Evolutionary conservation across 2,888 invertebrate species (phyloP), one percentile per base, ranked within the genome.

Genomic region (Drosophila bunnanda): DNA sequence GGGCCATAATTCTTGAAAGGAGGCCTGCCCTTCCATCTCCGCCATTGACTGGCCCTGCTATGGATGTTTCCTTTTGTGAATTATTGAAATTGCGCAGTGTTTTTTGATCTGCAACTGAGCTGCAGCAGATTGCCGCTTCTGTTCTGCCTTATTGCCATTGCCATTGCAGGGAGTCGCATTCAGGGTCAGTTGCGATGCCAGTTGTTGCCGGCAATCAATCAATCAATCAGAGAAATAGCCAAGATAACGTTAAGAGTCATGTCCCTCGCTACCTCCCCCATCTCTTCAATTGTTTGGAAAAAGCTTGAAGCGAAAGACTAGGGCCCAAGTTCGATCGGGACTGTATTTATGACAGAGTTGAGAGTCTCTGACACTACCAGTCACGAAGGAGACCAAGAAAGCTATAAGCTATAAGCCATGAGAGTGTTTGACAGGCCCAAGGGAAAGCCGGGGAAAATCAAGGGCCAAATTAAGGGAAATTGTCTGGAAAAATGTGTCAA

Each of bases 81-180:
- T 84, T 85, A 85, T 85, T 85, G 87, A 84, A 84, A 84, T 84
- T 86, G 87, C 83, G 74, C 83, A 71, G 80, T 77, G 28, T 77
- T 74, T 56, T 71, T 54, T 84, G 82, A 79, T 76, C 81, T 75
- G 69, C 48, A 72, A 55, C 61, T 54, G 48, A 41, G 57, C 15
- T 30, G 50, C 67, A 20, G 59, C 50, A 34, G 50, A 22, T 48
- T 54, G 57, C 36, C 36, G 66, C 62, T 61, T 66, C 62, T 66
- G 66, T 53, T 69, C 58, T 55, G 52, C 43, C 39, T 61, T 43
- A 41, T 32, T 36, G 46, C 48, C 53, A 57, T 44, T 15, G 71
- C 58, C 53, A 57, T 44, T 15, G 71, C 58, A 48, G 68, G 68
- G 58, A 68, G 59, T 58, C 53, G 53, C 41, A 41, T 30, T 67